Percentiles rank a stretch among this genome's conserved stretches.
phyloP scores from a whole-genome alignment of 2,888 invertebrate species.

The Tipula helvola region DNA sequence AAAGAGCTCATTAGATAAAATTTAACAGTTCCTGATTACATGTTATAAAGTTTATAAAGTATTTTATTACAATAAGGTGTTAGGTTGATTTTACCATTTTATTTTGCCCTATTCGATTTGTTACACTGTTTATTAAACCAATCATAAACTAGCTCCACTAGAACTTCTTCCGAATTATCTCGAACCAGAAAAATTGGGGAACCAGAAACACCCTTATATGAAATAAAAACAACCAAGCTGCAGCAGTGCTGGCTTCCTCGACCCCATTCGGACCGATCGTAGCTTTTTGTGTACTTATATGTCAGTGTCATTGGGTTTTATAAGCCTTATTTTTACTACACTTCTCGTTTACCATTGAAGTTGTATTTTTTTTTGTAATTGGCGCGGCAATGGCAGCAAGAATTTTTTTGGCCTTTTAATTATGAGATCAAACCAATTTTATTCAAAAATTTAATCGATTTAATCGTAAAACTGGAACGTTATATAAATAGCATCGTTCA shows the following conservation, averaged over 20 bases:
- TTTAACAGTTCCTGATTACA: no score
- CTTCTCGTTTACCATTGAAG: background rate
- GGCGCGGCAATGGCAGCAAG: background rate
- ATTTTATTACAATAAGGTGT: no score
- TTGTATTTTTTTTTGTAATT: background rate
- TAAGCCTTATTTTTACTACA: background rate
- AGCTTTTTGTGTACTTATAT: background rate
- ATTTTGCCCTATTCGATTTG: background rate
- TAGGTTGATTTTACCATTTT: no score
- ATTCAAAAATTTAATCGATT: background rate
- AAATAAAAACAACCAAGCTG: background rate
- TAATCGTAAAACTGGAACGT: background rate
- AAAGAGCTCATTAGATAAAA: no score
- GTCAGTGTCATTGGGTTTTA: background rate
- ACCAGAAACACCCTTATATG: constrained; percentile 14
- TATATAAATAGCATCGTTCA: background rate
- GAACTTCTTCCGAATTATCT: background rate
- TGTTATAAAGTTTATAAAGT: no score
- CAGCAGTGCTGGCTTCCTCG: no score
- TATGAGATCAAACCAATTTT: background rate
- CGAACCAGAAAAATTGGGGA: constrained; percentile 5
- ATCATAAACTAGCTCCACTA: constrained; percentile 10
- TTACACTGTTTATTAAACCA: constrained; percentile 8
- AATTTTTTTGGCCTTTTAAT: background rate
- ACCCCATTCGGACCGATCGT: no score